A percentile compares a stretch with the other conserved stretches of the same genome.
phyloP scores from a whole-genome alignment of 2,888 invertebrate species.

The Hypsopygia costalis region DNA sequence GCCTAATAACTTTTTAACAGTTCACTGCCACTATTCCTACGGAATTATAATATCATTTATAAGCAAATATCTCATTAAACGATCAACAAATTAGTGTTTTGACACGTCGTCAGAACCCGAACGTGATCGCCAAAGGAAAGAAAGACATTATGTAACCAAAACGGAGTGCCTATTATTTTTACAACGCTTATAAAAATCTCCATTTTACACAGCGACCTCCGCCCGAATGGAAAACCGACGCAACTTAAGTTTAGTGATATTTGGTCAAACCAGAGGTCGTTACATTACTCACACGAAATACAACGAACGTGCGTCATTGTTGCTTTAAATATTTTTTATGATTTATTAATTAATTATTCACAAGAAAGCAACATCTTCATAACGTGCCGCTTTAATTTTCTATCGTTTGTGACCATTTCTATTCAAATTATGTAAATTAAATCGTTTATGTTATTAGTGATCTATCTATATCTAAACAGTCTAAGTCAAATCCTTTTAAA shows the following conservation, averaged over 20 bases:
- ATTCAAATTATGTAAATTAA: not conserved
- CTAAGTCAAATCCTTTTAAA: no score
- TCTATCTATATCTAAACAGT: not conserved
- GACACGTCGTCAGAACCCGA: constrained; percentile 26
- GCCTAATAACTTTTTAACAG: not conserved
- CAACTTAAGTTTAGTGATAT: constrained; percentile 3
- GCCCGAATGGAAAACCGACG: constrained; percentile 9
- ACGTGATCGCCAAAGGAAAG: constrained; percentile 23
- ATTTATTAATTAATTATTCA: not conserved
- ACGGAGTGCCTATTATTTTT: constrained; percentile 18
- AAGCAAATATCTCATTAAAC: constrained; percentile 21
- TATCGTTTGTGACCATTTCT: not conserved
- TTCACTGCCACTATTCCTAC: constrained; percentile 1
- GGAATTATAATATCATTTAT: constrained; percentile 6
- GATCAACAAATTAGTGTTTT: constrained; percentile 26
- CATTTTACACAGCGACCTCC: constrained; percentile 11
- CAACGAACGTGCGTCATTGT: not conserved
- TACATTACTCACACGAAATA: not conserved
- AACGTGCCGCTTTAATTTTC: not conserved
- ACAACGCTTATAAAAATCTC: constrained; percentile 9
- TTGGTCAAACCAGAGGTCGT: not conserved
- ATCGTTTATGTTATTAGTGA: not conserved
- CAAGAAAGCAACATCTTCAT: not conserved
- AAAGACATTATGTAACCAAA: constrained; percentile 32
- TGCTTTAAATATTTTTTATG: not conserved